Conservation (phyloP, 2,113 vertebrate genomes). For the Genyomyrus donnyi region DNA sequence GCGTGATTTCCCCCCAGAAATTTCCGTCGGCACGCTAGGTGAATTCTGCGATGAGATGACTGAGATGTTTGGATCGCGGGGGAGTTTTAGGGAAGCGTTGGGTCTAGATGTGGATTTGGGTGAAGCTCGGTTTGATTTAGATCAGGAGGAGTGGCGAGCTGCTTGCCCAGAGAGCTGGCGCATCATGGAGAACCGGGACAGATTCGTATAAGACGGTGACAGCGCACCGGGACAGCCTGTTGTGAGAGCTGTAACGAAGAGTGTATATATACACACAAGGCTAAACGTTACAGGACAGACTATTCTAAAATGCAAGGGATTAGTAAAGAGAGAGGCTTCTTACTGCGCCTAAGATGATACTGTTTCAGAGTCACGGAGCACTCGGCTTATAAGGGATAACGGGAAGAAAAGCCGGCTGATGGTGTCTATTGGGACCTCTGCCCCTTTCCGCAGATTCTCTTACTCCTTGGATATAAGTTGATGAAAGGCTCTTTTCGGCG, state of each 20-base stretch:
- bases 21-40: background rate
- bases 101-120: background rate
- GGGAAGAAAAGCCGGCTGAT: conserved; percentile 4
- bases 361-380: conserved; percentile 25
- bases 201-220: background rate
- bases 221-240: background rate
- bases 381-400: background rate
- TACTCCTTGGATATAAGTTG: background rate
- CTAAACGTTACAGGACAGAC: background rate
- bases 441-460: background rate
- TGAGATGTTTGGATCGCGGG: background rate
- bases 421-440: background rate
- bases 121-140: background rate
- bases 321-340: background rate
- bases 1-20: background rate
- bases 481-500: background rate
- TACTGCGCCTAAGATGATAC: background rate
- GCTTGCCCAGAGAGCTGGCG: conserved; percentile 28
- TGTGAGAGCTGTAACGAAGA: background rate
- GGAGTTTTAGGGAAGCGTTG: background rate
- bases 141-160: conserved; percentile 15
- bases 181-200: conserved; percentile 5
- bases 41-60: background rate
- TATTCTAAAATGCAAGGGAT: background rate
- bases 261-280: background rate